Evolutionary conservation across 2,797 vertebrate species (phyloP), one percentile per base, ranked within the genome.

Genomic region (Ctenopoma kingsleyae): DNA sequence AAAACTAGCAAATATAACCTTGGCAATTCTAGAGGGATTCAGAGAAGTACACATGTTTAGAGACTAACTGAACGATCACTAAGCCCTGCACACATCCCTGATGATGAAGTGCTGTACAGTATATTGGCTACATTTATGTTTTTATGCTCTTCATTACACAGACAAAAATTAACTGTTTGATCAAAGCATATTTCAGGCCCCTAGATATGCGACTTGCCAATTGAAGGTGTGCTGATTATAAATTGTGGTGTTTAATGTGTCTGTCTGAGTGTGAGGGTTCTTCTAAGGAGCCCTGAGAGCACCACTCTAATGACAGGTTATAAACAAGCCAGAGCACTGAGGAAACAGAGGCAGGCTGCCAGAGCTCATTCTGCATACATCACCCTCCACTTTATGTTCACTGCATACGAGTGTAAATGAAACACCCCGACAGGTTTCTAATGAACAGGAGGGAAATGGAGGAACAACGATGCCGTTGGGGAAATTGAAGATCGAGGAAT

Each of bases 191-290:
- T 57, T 78, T 66, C 55, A 43, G 36, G 16, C 56, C 19, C 40
- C 30, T 44, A 2, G 12, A 74, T 63, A 73, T 38, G 9, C 51
- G 59, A 74, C 36, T 46, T 59, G 49, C 71, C 66, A 48, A 19
- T 1, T 76, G 69, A 74, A 65, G 51, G 61, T 1, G 25, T 12
- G 35, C 36, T 30, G 75, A 66, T 71, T 71, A 78, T 72, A 82
- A 88, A 89, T 81, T 15, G 63, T 53, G 58, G 30, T 43, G 41
- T 71, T 87, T 81, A 71, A 82, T 76, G 66, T 5, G 54, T 49
- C 67, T 76, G 57, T n/a, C 48, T 64, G 55, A 66, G 64, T 46
- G 71, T 36, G 43, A 77, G 40, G 20, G 27, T 72, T 76, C 46
- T 15, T 0, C 40, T 23, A 22, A 65, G 63, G 72, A 66, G 69